Percentiles rank a stretch among this genome's conserved stretches.
Conservation (phyloP, 2,888 invertebrate species). For the Lithophane socia region DNA sequence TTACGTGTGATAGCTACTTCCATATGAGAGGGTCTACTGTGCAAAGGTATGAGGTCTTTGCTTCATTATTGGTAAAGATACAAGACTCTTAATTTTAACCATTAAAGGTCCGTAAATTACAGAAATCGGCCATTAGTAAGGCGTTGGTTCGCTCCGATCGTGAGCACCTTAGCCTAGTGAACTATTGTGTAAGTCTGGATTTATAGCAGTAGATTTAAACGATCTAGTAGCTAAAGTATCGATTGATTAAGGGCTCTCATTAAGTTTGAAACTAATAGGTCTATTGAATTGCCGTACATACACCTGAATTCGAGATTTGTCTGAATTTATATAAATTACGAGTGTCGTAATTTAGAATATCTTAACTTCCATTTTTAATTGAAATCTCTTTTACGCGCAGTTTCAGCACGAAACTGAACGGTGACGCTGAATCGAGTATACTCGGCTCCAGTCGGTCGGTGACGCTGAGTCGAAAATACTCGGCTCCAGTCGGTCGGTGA, state of each 20-base stretch:
- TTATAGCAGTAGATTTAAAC: background rate
- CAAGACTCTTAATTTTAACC: too few relatives aligned
- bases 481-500: too few relatives aligned
- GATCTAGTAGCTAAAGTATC: background rate
- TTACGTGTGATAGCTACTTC: too few relatives aligned
- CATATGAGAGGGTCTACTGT: too few relatives aligned
- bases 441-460: too few relatives aligned
- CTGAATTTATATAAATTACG: background rate
- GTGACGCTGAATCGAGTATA: background rate
- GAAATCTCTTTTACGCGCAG: too few relatives aligned
- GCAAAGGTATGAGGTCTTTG: too few relatives aligned
- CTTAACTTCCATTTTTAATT: too few relatives aligned
- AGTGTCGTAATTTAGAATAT: background rate
- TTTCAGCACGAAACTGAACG: too few relatives aligned
- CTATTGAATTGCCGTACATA: background rate
- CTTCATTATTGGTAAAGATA: too few relatives aligned
- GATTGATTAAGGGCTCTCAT: slow-evolving; percentile 10
- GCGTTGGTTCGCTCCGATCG: slow-evolving; percentile 12
- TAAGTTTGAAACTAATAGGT: slow-evolving; percentile 8
- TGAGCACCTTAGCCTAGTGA: slow-evolving; percentile 24
- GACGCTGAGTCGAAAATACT: too few relatives aligned
- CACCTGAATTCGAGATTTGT: slow-evolving; percentile 4
- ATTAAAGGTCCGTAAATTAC: too few relatives aligned
- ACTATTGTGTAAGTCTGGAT: slow-evolving; percentile 33
- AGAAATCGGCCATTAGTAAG: background rate